Base-by-base conservation (phyloP, 2,888 invertebrate species). In the Apotomis capreana region DNA sequence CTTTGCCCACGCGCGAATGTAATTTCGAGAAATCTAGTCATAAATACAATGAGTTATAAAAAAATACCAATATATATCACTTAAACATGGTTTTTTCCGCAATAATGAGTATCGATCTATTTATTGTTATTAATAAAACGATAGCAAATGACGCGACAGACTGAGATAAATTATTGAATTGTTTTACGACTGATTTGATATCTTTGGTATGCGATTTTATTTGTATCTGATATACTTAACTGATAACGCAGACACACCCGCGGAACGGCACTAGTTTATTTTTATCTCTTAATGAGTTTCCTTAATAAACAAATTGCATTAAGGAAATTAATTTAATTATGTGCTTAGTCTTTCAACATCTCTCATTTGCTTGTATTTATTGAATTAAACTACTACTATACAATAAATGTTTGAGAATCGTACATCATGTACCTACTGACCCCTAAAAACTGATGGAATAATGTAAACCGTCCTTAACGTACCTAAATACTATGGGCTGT, bases 41-140 rank as follows among this genome's bases (percentile, higher is more conserved):
- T 26, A 26, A 26, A 26, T 26, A 26, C 1, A 26, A 26, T 26
- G 26, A 26, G 2, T 2, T 26, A 54, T 54, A 54, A 15, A 10
- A 26, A 26, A 3, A 55, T 54, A 8, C 54, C 15, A 4, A 26
- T 26, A 0, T 55, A 26, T 36, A 26, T 57, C 12, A 9, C 37
- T 37, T 10, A 44, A 49, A 26, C 4, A 49, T 9, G 55, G 49
- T 67, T 71, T 71, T 69, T 71, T 65, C 71, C 67, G n/a, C 46
- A 65, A 46, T 70, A 60, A 54, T 49, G 60, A 13, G 60, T 55
- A 49, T 61, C 61, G 8, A 61, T 70, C 49, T 52, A n/a, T 72
- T 68, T 68, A 72, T 68, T 72, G 68, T 52, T 68, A 68, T 58
- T 68, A 68, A 63, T 72, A 68, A 68, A 68, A 59, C 10, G 58